These are phyloP conservation scores for Drosophila yooni DNA, from an alignment of 2,888 invertebrate genomes.

Conservation along the genomic window DNA sequence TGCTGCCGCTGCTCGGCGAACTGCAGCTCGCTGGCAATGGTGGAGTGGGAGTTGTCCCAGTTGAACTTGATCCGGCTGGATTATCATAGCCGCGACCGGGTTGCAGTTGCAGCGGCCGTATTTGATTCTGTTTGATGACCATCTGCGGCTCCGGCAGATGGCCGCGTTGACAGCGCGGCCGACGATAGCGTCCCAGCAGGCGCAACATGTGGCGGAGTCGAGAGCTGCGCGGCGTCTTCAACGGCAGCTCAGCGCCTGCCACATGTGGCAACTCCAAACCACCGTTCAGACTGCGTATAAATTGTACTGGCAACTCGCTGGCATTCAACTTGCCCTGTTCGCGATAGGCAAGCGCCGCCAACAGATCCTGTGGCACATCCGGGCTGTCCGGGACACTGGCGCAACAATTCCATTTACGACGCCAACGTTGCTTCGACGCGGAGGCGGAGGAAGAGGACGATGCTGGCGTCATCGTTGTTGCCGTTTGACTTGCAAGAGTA, in stretches of 20 bases:
- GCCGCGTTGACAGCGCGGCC: conserved; percentile 81
- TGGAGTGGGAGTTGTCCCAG: conserved; percentile 59
- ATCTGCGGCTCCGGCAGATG: conserved; percentile 56
- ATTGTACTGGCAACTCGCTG: conserved; percentile 69
- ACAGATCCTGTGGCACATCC: conserved; percentile 86
- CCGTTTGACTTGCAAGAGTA: conserved; percentile 51
- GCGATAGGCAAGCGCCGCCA: conserved; percentile 82
- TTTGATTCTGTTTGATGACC: conserved; percentile 84
- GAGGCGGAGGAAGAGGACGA: conserved; percentile 31
- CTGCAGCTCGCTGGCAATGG: conserved; percentile 52
- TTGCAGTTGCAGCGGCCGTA: conserved; percentile 82
- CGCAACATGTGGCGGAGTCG: conserved; percentile 84
- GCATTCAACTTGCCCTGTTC: conserved; percentile 74
- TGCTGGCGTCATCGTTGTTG: conserved; percentile 11
- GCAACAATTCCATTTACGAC: conserved; percentile 87
- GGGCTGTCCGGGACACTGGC: conserved; percentile 87
- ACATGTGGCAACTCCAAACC: conserved; percentile 44
- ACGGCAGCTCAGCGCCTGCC: conserved; percentile 34
- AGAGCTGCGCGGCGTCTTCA: conserved; percentile 64
- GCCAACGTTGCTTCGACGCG: conserved; percentile 85
- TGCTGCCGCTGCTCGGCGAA: conserved; percentile 63
- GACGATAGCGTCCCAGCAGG: conserved; percentile 83
- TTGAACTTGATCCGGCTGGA: conserved; percentile 42
- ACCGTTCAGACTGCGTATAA: conserved; percentile 57
- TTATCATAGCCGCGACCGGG: conserved; percentile 49